These are phyloP conservation scores for Eupithecia vulgata DNA, from an alignment of 2,888 invertebrate genomes.

Conservation along the genomic window DNA sequence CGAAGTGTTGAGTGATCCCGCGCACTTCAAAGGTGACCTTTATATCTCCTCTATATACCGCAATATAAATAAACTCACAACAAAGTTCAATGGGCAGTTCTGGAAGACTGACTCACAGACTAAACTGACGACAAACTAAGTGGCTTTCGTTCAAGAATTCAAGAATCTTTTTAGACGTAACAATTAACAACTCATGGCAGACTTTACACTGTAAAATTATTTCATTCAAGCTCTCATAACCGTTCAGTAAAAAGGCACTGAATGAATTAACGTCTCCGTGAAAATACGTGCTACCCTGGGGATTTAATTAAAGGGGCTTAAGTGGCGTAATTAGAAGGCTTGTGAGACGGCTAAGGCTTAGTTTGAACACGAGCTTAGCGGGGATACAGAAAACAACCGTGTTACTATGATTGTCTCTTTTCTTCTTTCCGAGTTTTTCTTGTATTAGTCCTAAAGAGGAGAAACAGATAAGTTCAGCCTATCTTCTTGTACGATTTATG, in stretches of 20 bases:
- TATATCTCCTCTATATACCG: not conserved
- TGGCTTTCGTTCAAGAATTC: not conserved
- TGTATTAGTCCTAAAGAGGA: not conserved
- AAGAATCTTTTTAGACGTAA: not conserved
- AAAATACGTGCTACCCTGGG: constrained; percentile 52
- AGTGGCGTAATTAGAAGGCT: constrained; percentile 62
- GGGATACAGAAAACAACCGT: not conserved
- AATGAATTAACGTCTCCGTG: constrained; percentile 50
- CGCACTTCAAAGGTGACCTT: not conserved
- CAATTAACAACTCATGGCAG: not conserved
- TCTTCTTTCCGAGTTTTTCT: not conserved
- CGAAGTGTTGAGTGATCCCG: not conserved
- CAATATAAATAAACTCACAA: not conserved
- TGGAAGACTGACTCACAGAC: not conserved
- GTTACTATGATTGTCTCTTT: not conserved
- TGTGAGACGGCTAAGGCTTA: constrained; percentile 45
- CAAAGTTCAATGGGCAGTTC: not conserved
- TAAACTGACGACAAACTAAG: not conserved
- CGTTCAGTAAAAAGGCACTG: constrained; percentile 42
- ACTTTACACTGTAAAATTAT: constrained; percentile 25
- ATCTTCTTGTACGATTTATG: too few relatives aligned
- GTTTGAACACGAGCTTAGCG: constrained; percentile 19
- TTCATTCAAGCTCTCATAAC: constrained; percentile 37
- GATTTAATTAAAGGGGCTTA: constrained; percentile 65
- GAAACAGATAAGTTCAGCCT: not conserved